A percentile compares a stretch with the other conserved stretches of the same genome.
Conservation (phyloP, 1,140 invertebrate species). For the Zelostemma sp. region DNA sequence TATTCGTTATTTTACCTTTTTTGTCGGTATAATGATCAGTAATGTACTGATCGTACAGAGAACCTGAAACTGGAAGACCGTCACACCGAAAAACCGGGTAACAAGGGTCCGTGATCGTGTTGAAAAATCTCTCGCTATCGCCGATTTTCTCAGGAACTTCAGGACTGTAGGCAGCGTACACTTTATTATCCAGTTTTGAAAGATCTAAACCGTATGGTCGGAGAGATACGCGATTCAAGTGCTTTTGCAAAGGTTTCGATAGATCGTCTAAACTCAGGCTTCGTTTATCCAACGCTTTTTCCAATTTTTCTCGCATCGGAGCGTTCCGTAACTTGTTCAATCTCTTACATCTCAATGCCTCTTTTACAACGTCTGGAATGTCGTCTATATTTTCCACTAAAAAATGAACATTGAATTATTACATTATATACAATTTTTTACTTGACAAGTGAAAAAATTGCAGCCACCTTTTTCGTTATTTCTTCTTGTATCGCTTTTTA, state of each 20-base stretch:
- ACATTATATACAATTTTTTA: too few relatives aligned
- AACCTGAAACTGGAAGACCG: slow-evolving; percentile 79
- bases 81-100: slow-evolving; percentile 82
- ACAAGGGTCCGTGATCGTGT: slow-evolving; percentile 82
- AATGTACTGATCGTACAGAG: slow-evolving; percentile 79
- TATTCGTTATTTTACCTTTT: too few relatives aligned
- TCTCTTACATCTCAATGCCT: slow-evolving; percentile 64
- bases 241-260: slow-evolving; percentile 47
- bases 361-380: slow-evolving; percentile 67
- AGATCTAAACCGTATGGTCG: slow-evolving; percentile 66
- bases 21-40: slow-evolving; percentile 54
- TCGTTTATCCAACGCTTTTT: slow-evolving; percentile 59
- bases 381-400: slow-evolving; percentile 53
- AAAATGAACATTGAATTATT: too few relatives aligned
- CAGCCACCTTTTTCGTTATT: too few relatives aligned
- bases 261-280: slow-evolving; percentile 65
- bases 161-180: slow-evolving; percentile 52
- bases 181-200: slow-evolving; percentile 59
- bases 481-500: slow-evolving; percentile 47
- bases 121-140: slow-evolving; percentile 59
- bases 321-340: slow-evolving; percentile 63
- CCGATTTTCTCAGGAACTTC: slow-evolving; percentile 41
- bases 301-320: slow-evolving; percentile 35
- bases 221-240: slow-evolving; percentile 50
- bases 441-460: too few relatives aligned